Evolutionary conservation across 2,113 vertebrate genomes (phyloP).

Genomic region (Kryptolebias marmoratus): DNA sequence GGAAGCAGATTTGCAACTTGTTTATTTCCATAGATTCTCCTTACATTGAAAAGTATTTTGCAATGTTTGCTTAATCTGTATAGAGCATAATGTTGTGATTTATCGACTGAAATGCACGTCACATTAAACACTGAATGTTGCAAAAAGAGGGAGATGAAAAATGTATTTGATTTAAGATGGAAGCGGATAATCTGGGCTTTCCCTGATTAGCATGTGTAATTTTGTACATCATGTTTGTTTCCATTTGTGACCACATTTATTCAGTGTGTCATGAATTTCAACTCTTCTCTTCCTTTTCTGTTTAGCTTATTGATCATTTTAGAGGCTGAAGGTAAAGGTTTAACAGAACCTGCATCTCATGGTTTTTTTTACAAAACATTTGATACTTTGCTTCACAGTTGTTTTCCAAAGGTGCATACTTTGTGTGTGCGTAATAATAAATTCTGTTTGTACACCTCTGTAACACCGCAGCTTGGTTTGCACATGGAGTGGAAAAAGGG

Average conservation of each 20-base stretch:
- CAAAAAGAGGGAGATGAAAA: neutral
- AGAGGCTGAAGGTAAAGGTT: conserved; percentile 23
- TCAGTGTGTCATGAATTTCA: conserved; percentile 9
- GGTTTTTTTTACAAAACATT: conserved; percentile 7
- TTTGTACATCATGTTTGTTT: neutral
- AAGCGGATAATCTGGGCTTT: neutral
- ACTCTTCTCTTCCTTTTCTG: neutral
- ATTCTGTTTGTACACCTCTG: conserved; percentile 7
- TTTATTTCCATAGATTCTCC: too few relatives aligned
- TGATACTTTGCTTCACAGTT: neutral
- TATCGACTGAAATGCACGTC: too few relatives aligned
- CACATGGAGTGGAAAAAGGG: conserved; percentile 26
- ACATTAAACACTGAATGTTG: neutral
- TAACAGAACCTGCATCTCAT: neutral
- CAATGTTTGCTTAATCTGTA: too few relatives aligned
- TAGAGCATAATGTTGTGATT: too few relatives aligned
- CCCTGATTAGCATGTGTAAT: neutral
- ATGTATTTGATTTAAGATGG: neutral
- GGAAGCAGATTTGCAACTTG: too few relatives aligned
- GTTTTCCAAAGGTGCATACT: conserved; percentile 15
- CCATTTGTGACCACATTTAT: neutral
- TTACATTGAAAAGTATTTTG: too few relatives aligned
- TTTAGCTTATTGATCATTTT: conserved; percentile 33
- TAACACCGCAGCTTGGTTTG: conserved; percentile 31
- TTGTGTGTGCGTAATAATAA: neutral